phyloP scores from a whole-genome alignment of 2,888 invertebrate genomes.

The Lysandra bellargus region DNA sequence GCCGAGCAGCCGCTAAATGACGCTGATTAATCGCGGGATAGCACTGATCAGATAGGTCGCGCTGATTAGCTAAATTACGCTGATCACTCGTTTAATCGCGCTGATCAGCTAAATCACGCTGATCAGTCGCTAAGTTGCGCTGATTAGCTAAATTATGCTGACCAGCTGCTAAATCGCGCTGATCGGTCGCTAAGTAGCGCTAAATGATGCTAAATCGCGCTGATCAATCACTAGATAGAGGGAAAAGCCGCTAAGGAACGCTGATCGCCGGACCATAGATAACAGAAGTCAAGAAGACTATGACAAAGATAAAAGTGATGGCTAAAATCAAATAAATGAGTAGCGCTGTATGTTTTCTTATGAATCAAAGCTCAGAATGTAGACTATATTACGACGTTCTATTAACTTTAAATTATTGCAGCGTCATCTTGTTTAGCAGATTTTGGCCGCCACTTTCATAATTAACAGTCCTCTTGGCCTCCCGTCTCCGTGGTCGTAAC shows the following conservation, averaged over 20 bases:
- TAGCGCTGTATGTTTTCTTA: not conserved
- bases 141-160: not conserved
- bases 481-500: not conserved
- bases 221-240: constrained; percentile 56
- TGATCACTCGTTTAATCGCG: constrained; percentile 56
- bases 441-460: not conserved
- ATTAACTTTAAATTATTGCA: not conserved
- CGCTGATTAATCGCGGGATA: not conserved
- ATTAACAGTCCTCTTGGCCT: not conserved
- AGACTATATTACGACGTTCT: not conserved
- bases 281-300: not conserved
- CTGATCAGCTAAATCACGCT: not conserved
- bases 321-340: not conserved
- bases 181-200: not conserved
- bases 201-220: constrained; percentile 45
- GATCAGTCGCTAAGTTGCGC: constrained; percentile 56
- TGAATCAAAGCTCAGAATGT: not conserved
- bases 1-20: constrained; percentile 60
- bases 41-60: not conserved
- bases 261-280: not conserved
- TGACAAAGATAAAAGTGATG: not conserved
- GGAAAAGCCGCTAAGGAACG: not conserved
- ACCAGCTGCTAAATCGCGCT: not conserved
- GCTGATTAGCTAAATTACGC: constrained; percentile 46
- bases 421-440: not conserved